Evolutionary conservation across 2,113 vertebrate species (phyloP).

Genomic region (Limnothrissa miodon): DNA sequence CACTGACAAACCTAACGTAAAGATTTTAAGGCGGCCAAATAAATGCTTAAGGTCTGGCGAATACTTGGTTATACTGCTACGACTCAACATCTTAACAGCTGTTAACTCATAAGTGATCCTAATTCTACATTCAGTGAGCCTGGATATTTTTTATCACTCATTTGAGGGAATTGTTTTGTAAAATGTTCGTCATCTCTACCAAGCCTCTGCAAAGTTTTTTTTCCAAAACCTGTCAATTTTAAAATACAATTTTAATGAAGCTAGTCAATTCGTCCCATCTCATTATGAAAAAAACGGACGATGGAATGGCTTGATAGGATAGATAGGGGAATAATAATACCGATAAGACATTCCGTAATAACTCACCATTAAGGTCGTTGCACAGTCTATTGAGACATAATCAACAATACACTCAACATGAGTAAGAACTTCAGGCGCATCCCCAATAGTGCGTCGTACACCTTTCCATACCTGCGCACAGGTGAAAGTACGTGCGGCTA

Average conservation of each 20-base stretch:
- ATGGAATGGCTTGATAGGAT: background rate
- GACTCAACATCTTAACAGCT: background rate
- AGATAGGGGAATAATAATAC: background rate
- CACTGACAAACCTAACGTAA: constrained; percentile 67
- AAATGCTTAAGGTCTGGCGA: constrained; percentile 19
- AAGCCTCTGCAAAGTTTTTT: background rate
- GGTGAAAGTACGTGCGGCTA: background rate
- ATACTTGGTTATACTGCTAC: background rate
- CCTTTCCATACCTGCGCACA: constrained; percentile 5
- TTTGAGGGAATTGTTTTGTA: background rate
- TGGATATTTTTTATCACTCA: background rate
- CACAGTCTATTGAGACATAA: background rate
- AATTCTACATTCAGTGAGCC: background rate
- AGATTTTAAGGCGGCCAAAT: constrained; percentile 14
- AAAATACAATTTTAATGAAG: constrained; percentile 4
- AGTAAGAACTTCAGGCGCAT: background rate
- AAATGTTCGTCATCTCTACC: background rate
- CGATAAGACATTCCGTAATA: background rate
- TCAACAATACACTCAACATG: background rate
- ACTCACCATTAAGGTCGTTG: background rate
- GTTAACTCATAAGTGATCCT: background rate
- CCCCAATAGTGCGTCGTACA: background rate
- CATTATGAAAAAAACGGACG: background rate
- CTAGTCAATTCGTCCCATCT: background rate
- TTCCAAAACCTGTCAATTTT: background rate